Percentiles rank a stretch among this genome's conserved stretches.
Conservation (phyloP, 2,113 vertebrate species). For the Tragulus kanchil region DNA sequence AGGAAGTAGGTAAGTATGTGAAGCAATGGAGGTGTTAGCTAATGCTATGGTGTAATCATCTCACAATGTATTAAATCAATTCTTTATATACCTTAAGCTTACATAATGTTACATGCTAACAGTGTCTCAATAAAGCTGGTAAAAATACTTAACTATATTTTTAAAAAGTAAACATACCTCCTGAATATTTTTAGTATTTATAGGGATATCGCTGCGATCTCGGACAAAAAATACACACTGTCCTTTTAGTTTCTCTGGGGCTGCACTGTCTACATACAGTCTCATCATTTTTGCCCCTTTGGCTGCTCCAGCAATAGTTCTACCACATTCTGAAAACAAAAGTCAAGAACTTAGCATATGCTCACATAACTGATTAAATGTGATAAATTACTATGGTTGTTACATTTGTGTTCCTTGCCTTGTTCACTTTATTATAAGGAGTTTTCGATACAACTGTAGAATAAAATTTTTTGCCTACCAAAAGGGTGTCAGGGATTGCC, state of each 20-base stretch:
- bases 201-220: conserved; percentile 80
- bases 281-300: conserved; percentile 88
- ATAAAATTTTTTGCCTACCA: background rate
- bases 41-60: background rate
- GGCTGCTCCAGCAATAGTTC: conserved; percentile 82
- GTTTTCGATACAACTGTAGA: background rate
- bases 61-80: conserved; percentile 13
- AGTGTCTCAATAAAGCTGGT: background rate
- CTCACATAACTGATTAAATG: background rate
- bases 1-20: background rate
- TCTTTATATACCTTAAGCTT: background rate
- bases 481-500: background rate
- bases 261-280: conserved; percentile 85
- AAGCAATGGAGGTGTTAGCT: background rate
- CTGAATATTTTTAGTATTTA: conserved; percentile 88
- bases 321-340: conserved; percentile 91
- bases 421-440: background rate
- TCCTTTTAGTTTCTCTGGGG: conserved; percentile 85
- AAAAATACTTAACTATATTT: background rate
- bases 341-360: conserved; percentile 10
- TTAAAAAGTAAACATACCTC: conserved; percentile 86
- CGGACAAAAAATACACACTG: conserved; percentile 89
- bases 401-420: background rate
- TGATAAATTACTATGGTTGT: background rate
- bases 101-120: background rate